Evolutionary conservation across 2,113 vertebrate genomes (phyloP).

Genomic region (Coptodon bakossiorum): DNA sequence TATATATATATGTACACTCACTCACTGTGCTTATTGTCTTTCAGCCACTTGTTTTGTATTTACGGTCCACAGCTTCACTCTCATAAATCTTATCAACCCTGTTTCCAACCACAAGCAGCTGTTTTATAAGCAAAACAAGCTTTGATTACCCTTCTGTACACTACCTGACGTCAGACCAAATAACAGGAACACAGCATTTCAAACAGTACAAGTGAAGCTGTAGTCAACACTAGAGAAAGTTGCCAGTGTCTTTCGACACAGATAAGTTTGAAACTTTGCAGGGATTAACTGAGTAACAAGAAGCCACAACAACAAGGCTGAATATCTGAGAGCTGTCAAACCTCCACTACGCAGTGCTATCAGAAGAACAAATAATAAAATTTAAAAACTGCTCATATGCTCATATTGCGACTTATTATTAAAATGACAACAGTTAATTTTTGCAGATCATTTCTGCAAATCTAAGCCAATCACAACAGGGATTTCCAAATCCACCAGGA

Average conservation of each 20-base stretch:
- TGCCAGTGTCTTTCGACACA: neutral
- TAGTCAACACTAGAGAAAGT: neutral
- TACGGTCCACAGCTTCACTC: neutral
- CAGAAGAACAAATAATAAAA: neutral
- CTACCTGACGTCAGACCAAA: neutral
- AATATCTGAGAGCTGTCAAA: neutral
- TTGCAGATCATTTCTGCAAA: neutral
- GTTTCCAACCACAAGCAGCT: neutral
- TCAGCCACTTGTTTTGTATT: neutral
- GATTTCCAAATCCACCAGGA: neutral
- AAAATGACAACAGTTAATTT: neutral
- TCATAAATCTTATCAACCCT: neutral
- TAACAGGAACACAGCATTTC: neutral
- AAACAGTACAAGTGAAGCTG: neutral
- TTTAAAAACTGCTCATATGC: rapidly evolving
- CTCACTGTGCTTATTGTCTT: neutral
- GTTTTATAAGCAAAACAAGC: neutral
- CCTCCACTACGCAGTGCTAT: neutral
- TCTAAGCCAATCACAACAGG: neutral
- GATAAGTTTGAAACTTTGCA: neutral
- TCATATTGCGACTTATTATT: neutral
- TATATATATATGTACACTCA: too few relatives aligned
- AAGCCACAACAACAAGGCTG: neutral
- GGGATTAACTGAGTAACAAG: neutral
- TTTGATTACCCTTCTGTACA: neutral